Percentiles rank a stretch among this genome's conserved stretches.
These are phyloP conservation scores for Clarias pachynema DNA, from an alignment of 2,797 vertebrate species.

Conservation along the genomic window DNA sequence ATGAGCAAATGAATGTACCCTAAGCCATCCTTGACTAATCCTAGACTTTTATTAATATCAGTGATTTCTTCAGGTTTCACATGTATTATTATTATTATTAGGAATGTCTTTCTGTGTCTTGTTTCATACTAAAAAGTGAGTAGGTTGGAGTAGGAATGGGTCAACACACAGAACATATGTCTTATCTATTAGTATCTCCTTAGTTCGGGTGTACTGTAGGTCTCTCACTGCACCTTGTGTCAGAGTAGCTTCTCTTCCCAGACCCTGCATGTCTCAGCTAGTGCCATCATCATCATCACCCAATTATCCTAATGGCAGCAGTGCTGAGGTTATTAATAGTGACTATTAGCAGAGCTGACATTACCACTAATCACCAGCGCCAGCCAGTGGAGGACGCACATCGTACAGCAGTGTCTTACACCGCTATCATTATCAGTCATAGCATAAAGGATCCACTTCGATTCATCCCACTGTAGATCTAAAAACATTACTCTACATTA, in stretches of 20 bases:
- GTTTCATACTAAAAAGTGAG: background rate
- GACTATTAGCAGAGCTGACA: slow-evolving; percentile 73
- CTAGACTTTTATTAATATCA: background rate
- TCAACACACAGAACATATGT: background rate
- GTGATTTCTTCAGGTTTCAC: background rate
- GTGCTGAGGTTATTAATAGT: slow-evolving; percentile 71
- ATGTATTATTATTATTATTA: background rate
- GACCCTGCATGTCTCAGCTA: slow-evolving; percentile 53
- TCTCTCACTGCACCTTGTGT: slow-evolving; percentile 47
- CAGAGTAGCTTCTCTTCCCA: slow-evolving; percentile 42
- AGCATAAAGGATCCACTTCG: slow-evolving; percentile 11
- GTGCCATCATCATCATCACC: slow-evolving; percentile 75
- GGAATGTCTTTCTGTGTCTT: background rate
- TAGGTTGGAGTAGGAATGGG: background rate
- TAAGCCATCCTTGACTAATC: background rate
- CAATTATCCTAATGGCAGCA: slow-evolving; percentile 77
- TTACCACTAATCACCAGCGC: slow-evolving; percentile 69
- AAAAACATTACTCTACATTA: slow-evolving; percentile 25
- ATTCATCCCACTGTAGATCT: slow-evolving; percentile 13
- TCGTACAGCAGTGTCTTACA: slow-evolving; percentile 34
- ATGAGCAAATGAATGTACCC: background rate
- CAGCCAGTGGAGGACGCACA: slow-evolving; percentile 50
- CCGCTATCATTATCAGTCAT: slow-evolving; percentile 35
- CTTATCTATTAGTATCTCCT: slow-evolving; percentile 9
- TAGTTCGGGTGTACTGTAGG: slow-evolving; percentile 22